Base-by-base conservation (phyloP, 2,797 vertebrate species). In the Galaxias olidus region DNA sequence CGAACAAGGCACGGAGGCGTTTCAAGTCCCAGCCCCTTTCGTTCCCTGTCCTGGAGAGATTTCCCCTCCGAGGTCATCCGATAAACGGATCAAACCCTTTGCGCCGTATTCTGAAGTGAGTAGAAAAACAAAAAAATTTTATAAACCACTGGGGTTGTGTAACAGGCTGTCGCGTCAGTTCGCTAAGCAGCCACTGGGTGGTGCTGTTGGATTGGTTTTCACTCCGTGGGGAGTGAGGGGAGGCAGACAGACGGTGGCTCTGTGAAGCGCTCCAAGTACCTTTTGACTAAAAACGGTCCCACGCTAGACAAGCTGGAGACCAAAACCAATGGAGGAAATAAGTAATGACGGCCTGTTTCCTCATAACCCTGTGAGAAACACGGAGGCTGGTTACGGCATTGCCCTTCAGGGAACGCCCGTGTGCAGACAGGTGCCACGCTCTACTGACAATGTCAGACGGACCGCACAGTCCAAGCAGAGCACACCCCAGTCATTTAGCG, bases 1-100 rank as follows among this genome's bases (percentile, higher is more conserved):
- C 2, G 30, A 30, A 6, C 84, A 94, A 96, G 93, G 95, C 95
- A 95, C 93, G 74, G 81, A n/a, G 72, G 42, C 1, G 42, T 76
- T 78, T 57, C 62, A 42, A 68, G 61, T 78, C 64, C n/a, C n/a
- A n/a, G n/a, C n/a, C n/a, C n/a, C 45, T 15, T 43, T 45, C 13
- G 41, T 14, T n/a, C 40, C 19, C 61, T 2, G 58, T 55, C 69
- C 55, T 46, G 71, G n/a, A 20, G 0, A 7, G 55, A 63, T 63
- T 57, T 68, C 18, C 69, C 69, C 58, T 59, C 57, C 4, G 51
- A 69, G 12, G 50, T 61, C 17, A 18, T 74, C 66, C 56, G 63
- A 47, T 7, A 63, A 66, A 60, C 18, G 47, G 62, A 77, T 51
- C 63, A 40, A 60, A 65, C 15, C 4, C 51, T 48, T 42, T 54